Evolutionary conservation across 2,113 vertebrate species (phyloP).

Genomic region (Holacanthus passer): DNA sequence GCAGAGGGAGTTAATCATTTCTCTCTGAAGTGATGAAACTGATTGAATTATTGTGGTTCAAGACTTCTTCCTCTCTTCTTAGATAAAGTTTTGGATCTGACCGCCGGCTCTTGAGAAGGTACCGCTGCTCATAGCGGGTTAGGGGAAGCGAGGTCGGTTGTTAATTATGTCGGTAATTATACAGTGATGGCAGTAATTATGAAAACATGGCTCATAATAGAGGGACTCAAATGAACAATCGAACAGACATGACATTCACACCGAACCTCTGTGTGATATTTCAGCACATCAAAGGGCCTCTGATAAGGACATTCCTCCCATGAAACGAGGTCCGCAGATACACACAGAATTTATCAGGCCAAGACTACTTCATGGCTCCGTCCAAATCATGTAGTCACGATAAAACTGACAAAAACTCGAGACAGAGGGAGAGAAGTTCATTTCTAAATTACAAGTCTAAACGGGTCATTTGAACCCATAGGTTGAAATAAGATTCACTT

Average conservation of each 20-base stretch:
- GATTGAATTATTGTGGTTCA: conserved; percentile 81
- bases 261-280: conserved; percentile 66
- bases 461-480: conserved; percentile 82
- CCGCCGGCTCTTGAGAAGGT: conserved; percentile 53
- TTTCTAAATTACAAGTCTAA: conserved; percentile 81
- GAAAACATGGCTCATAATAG: conserved; percentile 64
- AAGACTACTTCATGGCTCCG: conserved; percentile 71
- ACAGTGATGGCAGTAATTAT: conserved; percentile 58
- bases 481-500: conserved; percentile 78
- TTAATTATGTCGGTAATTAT: conserved; percentile 64
- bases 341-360: conserved; percentile 75
- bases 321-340: conserved; percentile 70
- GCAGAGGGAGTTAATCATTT: conserved; percentile 79
- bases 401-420: conserved; percentile 79
- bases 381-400: conserved; percentile 75
- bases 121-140: conserved; percentile 1
- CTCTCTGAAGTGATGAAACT: conserved; percentile 84
- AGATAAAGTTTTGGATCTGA: conserved; percentile 76
- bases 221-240: conserved; percentile 62
- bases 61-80: conserved; percentile 56
- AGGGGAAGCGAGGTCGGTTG: conserved; percentile 42
- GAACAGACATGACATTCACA: conserved; percentile 59
- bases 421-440: conserved; percentile 78
- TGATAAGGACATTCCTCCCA: conserved; percentile 78
- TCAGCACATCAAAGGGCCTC: conserved; percentile 74